Conservation (phyloP, 2,888 invertebrate genomes). For the Drosophila borealis region DNA sequence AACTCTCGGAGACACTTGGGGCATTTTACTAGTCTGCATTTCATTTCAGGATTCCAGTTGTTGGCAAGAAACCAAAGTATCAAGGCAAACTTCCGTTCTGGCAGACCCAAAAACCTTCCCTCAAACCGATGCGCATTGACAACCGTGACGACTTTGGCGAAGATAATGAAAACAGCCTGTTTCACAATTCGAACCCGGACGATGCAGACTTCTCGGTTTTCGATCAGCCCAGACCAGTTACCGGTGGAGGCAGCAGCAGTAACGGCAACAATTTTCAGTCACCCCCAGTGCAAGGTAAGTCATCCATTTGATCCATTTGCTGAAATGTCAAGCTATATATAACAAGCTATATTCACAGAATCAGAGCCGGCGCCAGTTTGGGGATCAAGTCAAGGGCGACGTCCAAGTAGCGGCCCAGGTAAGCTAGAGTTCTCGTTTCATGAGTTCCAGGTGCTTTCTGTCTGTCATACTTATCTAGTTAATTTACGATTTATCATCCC, state of each 20-base stretch:
- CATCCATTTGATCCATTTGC: background rate
- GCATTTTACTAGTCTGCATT: background rate
- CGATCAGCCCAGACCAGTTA: conserved; percentile 26
- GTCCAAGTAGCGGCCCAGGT: conserved; percentile 25
- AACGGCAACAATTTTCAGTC: conserved; percentile 8
- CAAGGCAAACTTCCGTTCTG: conserved; percentile 32
- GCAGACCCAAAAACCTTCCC: conserved; percentile 2
- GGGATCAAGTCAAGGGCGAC: conserved; percentile 1
- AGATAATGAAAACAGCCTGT: conserved; percentile 43
- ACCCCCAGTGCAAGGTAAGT: conserved; percentile 2
- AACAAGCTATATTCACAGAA: background rate
- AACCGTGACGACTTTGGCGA: conserved; percentile 48
- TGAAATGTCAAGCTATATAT: fast-evolving
- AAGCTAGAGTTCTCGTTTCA: background rate
- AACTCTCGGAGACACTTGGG: background rate
- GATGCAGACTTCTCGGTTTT: conserved; percentile 61
- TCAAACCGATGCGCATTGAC: background rate
- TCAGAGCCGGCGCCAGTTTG: conserved; percentile 2
- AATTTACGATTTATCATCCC: conserved; percentile 7
- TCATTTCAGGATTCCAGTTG: conserved; percentile 34
- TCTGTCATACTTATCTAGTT: background rate
- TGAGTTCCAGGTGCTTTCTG: too few relatives aligned
- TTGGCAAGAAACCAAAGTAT: conserved; percentile 46
- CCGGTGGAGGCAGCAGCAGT: background rate
- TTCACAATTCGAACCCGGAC: conserved; percentile 66